Conservation (phyloP, 2,888 invertebrate species). For the Aphidius colemani region DNA sequence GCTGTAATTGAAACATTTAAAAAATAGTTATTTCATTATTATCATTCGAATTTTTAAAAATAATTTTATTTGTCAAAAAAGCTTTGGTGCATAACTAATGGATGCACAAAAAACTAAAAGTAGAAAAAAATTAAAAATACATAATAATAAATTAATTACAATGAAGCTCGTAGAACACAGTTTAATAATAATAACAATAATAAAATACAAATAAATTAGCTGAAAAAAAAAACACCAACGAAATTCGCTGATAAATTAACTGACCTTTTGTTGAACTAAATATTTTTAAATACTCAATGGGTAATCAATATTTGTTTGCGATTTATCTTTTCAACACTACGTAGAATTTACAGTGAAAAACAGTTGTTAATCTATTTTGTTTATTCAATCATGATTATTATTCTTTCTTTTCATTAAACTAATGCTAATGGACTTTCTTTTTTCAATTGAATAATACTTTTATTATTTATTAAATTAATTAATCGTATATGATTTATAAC, state of each 20-base stretch:
- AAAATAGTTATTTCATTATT: slow-evolving; percentile 22
- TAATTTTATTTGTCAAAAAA: slow-evolving; percentile 13
- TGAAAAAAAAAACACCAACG: too few relatives aligned
- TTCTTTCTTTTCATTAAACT: slow-evolving; percentile 16
- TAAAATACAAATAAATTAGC: too few relatives aligned
- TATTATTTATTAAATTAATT: too few relatives aligned
- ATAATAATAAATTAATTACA: slow-evolving; percentile 18
- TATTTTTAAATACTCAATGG: slow-evolving; percentile 2
- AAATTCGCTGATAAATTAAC: too few relatives aligned
- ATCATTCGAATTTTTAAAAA: slow-evolving; percentile 12
- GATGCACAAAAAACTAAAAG: slow-evolving; percentile 14
- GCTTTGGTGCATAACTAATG: slow-evolving; percentile 19
- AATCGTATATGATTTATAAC: too few relatives aligned
- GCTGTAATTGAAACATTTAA: slow-evolving; percentile 53
- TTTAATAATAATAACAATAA: neutral
- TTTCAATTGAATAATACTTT: neutral
- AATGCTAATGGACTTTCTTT: slow-evolving; percentile 22
- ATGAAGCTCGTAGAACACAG: slow-evolving; percentile 18
- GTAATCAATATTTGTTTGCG: slow-evolving; percentile 16
- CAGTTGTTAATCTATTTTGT: slow-evolving; percentile 43
- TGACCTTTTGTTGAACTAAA: too few relatives aligned
- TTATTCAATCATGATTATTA: slow-evolving; percentile 6
- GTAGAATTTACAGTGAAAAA: slow-evolving; percentile 55
- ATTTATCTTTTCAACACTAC: slow-evolving; percentile 44
- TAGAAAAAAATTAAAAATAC: slow-evolving; percentile 15